Conservation (phyloP, 2,888 invertebrate genomes). For the Bombylius discolor region DNA sequence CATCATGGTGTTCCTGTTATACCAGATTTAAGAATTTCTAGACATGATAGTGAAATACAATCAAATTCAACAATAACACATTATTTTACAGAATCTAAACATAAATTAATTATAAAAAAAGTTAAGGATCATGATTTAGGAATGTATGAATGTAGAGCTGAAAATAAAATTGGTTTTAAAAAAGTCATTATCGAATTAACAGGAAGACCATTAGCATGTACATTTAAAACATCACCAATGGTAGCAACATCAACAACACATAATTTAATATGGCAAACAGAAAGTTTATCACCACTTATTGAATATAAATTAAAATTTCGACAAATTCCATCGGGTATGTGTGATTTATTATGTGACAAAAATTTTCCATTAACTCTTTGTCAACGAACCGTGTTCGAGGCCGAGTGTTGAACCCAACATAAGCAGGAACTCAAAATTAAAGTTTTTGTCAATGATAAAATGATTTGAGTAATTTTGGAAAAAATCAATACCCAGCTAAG, state of each 20-base stretch:
- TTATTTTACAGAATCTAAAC: conserved; percentile 42
- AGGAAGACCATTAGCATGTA: conserved; percentile 37
- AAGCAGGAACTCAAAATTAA: not conserved
- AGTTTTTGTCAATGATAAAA: not conserved
- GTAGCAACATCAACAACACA: conserved; percentile 42
- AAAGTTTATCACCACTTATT: conserved; percentile 65
- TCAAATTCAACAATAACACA: conserved; percentile 36
- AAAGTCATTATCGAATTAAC: conserved; percentile 60
- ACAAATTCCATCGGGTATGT: conserved; percentile 30
- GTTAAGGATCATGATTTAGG: conserved; percentile 60
- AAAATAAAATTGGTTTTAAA: conserved; percentile 58
- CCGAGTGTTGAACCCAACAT: not conserved
- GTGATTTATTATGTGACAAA: conserved; percentile 1
- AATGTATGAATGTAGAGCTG: conserved; percentile 63
- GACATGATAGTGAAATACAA: conserved; percentile 35
- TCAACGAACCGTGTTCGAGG: not conserved
- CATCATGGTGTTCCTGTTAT: conserved; percentile 45
- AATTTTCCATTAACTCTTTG: not conserved
- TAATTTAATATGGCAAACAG: conserved; percentile 71
- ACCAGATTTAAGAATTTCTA: conserved; percentile 31
- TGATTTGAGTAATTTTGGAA: too few species aligned
- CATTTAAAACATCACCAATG: conserved; percentile 31
- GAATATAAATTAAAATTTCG: conserved; percentile 46
- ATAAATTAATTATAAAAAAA: conserved; percentile 54
- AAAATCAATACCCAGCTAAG: too few species aligned